A percentile compares a stretch with the other conserved stretches of the same genome.
Evolutionary conservation across 1,140 invertebrate species (phyloP).

Genomic region (Andrena cerasifolii): DNA sequence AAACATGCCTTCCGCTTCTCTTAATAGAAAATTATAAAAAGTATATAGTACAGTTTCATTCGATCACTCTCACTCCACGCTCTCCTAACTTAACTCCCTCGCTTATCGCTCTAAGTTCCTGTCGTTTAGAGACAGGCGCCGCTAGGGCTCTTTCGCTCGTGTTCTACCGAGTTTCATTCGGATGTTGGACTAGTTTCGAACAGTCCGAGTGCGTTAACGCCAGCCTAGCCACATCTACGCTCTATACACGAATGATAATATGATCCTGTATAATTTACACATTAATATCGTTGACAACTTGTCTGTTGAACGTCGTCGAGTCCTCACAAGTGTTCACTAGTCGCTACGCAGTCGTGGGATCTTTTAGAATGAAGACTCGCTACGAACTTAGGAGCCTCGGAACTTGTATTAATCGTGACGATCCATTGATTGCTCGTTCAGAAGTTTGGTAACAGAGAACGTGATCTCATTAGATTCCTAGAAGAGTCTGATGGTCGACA

Average conservation of each 20-base stretch:
- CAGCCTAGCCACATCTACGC: conserved; percentile 49
- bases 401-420: neutral
- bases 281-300: conserved; percentile 43
- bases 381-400: neutral
- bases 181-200: conserved; percentile 28
- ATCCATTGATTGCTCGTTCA: neutral
- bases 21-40: conserved; percentile 69
- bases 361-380: conserved; percentile 27
- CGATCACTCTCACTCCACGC: conserved; percentile 29
- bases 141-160: neutral
- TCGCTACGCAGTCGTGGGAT: neutral
- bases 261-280: conserved; percentile 63
- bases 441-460: conserved; percentile 2
- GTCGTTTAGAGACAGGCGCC: conserved; percentile 24
- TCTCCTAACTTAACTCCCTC: conserved; percentile 11
- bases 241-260: conserved; percentile 63
- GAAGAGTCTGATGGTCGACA: neutral
- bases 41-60: conserved; percentile 65
- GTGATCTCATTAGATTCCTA: neutral
- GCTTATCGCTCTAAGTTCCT: conserved; percentile 33
- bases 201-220: conserved; percentile 25
- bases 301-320: conserved; percentile 20
- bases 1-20: conserved; percentile 12
- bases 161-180: conserved; percentile 1
- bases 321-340: conserved; percentile 13